A percentile compares a stretch with the other conserved stretches of the same genome.
phyloP scores from a whole-genome alignment of 2,113 vertebrate genomes.

The Arothron firmamentum region DNA sequence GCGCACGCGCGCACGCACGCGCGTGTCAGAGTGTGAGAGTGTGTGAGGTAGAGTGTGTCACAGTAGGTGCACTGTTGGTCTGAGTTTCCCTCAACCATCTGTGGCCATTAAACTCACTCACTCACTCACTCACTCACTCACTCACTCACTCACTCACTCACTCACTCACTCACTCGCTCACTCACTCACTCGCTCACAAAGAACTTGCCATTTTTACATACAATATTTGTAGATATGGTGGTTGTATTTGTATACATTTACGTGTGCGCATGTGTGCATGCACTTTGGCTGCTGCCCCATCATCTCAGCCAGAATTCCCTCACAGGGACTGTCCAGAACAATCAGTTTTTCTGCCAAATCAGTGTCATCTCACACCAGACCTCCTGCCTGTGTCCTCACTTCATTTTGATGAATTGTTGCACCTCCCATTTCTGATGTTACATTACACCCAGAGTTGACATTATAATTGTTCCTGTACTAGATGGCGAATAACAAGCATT shows the following conservation, averaged over 20 bases:
- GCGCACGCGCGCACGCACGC: too few species aligned
- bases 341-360: constrained; percentile 33
- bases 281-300: constrained; percentile 29
- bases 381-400: background rate
- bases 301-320: constrained; percentile 27
- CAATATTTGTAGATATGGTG: constrained; percentile 14
- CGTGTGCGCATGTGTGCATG: constrained; percentile 6
- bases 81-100: constrained; percentile 61
- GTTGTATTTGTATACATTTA: background rate
- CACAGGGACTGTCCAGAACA: constrained; percentile 30
- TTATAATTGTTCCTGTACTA: too few species aligned
- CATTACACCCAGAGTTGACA: too few species aligned
- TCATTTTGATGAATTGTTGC: background rate
- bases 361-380: constrained; percentile 32
- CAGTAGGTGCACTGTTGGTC: constrained; percentile 64
- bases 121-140: constrained; percentile 16
- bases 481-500: too few species aligned
- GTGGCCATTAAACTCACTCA: constrained; percentile 30
- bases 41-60: constrained; percentile 17
- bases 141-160: background rate
- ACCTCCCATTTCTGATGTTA: background rate
- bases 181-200: background rate
- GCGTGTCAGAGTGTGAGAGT: constrained; percentile 10
- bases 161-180: background rate
- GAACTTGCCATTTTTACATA: constrained; percentile 26